Evolutionary conservation across 2,113 vertebrate species (phyloP), one percentile per base, ranked within the genome.

Genomic region (Panurus biarmicus): DNA sequence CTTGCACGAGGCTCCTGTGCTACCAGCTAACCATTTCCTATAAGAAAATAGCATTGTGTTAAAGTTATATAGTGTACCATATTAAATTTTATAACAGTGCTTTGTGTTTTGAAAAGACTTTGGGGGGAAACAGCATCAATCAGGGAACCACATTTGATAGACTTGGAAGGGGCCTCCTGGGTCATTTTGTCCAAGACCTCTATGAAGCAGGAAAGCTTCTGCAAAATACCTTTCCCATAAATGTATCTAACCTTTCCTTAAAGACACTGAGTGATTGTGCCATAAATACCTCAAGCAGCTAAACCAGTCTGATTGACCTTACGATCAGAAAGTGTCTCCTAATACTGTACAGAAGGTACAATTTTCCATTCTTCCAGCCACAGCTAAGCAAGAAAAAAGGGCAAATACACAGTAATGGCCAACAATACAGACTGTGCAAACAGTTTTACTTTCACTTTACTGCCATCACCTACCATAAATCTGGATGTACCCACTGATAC

Each of bases 201-300:
- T 84, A 16, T 84, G 95, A 96, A 96, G 80, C 77, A 53, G 80
- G 92, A 94, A 95, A 86, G 85, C 77, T 95, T 96, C 85, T 51
- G 87, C 94, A 91, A 96, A 95, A 91, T 93, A 57, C 89, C 71
- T 85, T 95, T 71, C 80, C 80, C 89, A 94, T 96, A 97, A 96
- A 96, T 71, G 93, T 97, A 95, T 64, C 90, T 97, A 97, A 95
- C 95, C 94, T 95, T 95, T 94, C 91, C 92, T 87, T 96, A 95
- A 94, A 95, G 95, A 95, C 91, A 92, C 85, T 94, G 96, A 95
- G 89, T 92, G 95, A 95, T 87, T 92, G 94, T 89, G 78, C 85
- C 95, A 89, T 96, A 96, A 96, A 96, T 86, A 91, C 91, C 78
- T 94, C 75, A 60, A 78, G 89, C 72, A 87, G 85, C 74, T 74